Conservation (phyloP, 2,113 vertebrate species). For the Gorsachius goisagi region DNA sequence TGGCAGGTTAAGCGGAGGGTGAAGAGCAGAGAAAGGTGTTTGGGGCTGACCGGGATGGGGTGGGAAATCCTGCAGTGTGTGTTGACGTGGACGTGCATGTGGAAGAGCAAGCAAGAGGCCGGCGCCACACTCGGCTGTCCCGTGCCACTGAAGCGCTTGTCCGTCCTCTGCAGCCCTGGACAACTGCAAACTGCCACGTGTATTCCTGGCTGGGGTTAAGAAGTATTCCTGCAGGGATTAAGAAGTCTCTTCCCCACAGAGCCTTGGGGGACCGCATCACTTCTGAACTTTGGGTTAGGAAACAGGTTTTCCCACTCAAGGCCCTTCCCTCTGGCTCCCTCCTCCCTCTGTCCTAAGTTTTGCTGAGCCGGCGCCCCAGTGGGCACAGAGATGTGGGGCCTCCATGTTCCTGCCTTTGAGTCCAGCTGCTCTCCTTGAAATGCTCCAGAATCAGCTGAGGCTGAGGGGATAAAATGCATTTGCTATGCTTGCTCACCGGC, state of each 20-base stretch:
- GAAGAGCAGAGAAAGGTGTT: background rate
- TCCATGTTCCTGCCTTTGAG: background rate
- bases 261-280: rapidly evolving
- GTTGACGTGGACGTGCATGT: rapidly evolving
- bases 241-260: background rate
- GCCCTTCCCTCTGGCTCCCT: background rate
- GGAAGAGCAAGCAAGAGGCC: background rate
- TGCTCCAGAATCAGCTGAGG: background rate
- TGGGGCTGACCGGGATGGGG: background rate
- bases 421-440: background rate
- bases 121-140: background rate
- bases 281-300: background rate
- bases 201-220: background rate
- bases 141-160: rapidly evolving
- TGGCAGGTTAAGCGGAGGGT: background rate
- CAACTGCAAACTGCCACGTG: background rate
- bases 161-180: rapidly evolving
- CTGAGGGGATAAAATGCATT: background rate
- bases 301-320: background rate
- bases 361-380: background rate
- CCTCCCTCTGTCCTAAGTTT: background rate
- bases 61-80: background rate
- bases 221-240: background rate
- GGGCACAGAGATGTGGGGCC: background rate
- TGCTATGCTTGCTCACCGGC: background rate